Conservation (phyloP, 2,113 vertebrate genomes). For the Odontophorus gujanensis region DNA sequence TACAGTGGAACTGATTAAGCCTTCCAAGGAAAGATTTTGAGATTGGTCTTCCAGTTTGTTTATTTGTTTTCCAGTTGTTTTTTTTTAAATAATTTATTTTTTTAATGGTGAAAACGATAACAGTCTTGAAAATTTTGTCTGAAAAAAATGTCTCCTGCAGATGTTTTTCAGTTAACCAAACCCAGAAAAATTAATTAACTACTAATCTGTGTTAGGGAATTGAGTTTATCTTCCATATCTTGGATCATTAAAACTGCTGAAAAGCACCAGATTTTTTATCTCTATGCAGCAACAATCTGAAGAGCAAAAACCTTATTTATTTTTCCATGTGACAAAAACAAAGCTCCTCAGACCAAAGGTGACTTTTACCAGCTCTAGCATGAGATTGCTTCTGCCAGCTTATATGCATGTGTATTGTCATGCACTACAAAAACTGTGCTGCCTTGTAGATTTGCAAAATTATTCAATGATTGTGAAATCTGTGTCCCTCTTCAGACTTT, state of each 20-base stretch:
- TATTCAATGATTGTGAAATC: neutral
- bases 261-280: neutral
- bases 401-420: rapidly evolving
- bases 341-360: neutral
- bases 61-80: neutral
- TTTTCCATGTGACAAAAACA: neutral
- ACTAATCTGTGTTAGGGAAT: neutral
- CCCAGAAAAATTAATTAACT: neutral
- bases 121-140: neutral
- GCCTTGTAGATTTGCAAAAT: neutral
- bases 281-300: neutral
- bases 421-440: neutral
- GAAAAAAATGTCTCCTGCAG: neutral
- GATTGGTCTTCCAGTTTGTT: neutral
- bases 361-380: neutral
- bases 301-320: neutral
- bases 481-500: rapidly evolving
- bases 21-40: neutral
- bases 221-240: neutral
- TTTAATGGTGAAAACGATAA: neutral
- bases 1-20: neutral
- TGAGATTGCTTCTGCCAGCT: neutral
- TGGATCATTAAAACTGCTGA: neutral
- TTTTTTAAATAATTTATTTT: neutral
- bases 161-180: neutral